A percentile compares a stretch with the other conserved stretches of the same genome.
These are phyloP conservation scores for Apis cerana DNA, from an alignment of 1,140 invertebrate species.

Conservation along the genomic window DNA sequence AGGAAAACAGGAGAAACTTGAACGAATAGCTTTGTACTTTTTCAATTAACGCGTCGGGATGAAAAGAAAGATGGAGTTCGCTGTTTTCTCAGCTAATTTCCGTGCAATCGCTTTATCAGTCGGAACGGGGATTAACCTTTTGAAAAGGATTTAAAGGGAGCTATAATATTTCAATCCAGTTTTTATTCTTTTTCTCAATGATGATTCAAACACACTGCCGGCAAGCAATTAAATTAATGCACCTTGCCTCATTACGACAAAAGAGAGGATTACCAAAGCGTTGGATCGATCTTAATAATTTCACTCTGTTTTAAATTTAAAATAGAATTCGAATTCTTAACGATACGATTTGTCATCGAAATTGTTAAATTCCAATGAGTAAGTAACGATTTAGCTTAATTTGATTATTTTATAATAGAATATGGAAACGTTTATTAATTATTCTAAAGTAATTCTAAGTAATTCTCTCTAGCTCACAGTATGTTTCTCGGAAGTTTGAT, in stretches of 20 bases:
- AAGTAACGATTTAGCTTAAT: too few species aligned
- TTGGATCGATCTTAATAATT: too few species aligned
- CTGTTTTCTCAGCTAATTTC: conserved; percentile 29
- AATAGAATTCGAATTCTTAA: too few species aligned
- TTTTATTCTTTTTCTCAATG: not conserved
- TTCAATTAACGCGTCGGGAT: conserved; percentile 22
- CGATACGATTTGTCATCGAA: too few species aligned
- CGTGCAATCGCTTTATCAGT: conserved; percentile 1
- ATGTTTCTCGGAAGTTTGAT: conserved; percentile 7
- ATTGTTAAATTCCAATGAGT: too few species aligned
- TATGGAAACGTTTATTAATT: too few species aligned
- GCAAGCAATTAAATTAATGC: conserved; percentile 18
- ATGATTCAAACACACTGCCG: not conserved
- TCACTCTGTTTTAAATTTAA: too few species aligned
- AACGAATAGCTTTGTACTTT: conserved; percentile 34
- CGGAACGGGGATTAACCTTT: conserved; percentile 3
- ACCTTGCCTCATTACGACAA: not conserved
- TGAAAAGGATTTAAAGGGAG: not conserved
- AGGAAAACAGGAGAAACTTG: not conserved
- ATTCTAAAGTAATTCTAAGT: too few species aligned
- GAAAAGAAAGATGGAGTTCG: conserved; percentile 13
- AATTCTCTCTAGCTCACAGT: too few species aligned
- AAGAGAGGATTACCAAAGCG: not conserved
- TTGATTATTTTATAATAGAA: too few species aligned
- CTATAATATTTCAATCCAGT: not conserved